Evolutionary conservation across 1,140 invertebrate species (phyloP).

Genomic region (Bombus superbus): DNA sequence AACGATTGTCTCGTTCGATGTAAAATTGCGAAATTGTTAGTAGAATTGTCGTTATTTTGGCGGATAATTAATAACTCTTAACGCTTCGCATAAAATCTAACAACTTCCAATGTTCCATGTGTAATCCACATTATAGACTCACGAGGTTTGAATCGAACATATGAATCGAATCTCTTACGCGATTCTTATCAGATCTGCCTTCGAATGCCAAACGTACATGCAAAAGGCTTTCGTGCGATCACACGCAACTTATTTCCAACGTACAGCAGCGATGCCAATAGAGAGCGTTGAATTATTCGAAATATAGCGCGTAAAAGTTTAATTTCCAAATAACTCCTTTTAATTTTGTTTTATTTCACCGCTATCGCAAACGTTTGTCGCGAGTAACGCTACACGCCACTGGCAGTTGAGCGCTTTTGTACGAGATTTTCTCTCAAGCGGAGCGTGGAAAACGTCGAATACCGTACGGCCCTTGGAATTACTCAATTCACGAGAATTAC

Average conservation of each 20-base stretch:
- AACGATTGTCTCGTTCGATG: no score
- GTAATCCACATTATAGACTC: neutral
- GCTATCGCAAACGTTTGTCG: neutral
- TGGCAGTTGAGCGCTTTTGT: neutral
- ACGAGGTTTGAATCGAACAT: neutral
- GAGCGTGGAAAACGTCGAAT: neutral
- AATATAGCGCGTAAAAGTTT: neutral
- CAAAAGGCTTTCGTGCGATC: no score
- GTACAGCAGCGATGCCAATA: no score
- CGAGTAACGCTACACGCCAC: neutral
- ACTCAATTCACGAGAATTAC: conserved; percentile 22
- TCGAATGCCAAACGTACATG: neutral
- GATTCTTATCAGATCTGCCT: neutral
- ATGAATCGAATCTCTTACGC: neutral
- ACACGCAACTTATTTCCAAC: neutral
- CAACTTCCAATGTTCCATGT: no score
- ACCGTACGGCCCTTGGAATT: neutral
- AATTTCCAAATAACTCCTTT: neutral
- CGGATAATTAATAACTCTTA: no score
- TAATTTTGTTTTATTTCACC: neutral
- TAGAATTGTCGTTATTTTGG: no score
- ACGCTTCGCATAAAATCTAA: no score
- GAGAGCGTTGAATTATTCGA: neutral
- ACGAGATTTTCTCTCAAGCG: neutral
- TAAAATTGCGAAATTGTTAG: no score